A percentile compares a stretch with the other conserved stretches of the same genome.
Evolutionary conservation across 1,140 invertebrate species (phyloP).

Genomic region (Drosophila burlai): DNA sequence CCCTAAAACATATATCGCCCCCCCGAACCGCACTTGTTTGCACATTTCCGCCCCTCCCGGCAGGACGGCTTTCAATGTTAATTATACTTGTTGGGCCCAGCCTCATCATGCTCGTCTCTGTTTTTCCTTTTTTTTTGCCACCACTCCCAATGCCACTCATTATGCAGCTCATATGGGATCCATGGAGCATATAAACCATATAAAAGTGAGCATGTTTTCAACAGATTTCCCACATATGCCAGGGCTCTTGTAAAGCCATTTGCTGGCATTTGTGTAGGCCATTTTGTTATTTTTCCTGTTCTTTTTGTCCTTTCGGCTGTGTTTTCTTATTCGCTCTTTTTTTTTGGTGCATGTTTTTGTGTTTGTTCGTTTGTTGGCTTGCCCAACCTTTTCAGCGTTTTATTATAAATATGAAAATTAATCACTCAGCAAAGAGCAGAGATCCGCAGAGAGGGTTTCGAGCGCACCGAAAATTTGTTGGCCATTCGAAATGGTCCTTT

Average conservation of each 20-base stretch:
- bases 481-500: slow-evolving; percentile 66
- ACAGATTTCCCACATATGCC: slow-evolving; percentile 53
- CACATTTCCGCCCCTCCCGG: slow-evolving; percentile 43
- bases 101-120: slow-evolving; percentile 34
- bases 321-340: background rate
- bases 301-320: slow-evolving; percentile 9
- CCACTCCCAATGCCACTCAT: slow-evolving; percentile 47
- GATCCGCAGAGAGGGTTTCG: background rate
- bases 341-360: background rate
- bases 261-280: slow-evolving; percentile 60
- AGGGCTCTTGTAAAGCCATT: slow-evolving; percentile 49
- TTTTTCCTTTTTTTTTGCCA: background rate
- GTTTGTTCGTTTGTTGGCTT: slow-evolving; percentile 25
- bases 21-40: slow-evolving; percentile 41
- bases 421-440: slow-evolving; percentile 58
- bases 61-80: slow-evolving; percentile 68
- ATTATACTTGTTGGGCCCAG: slow-evolving; percentile 66
- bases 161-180: slow-evolving; percentile 62
- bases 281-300: slow-evolving; percentile 42
- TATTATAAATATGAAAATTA: slow-evolving; percentile 81
- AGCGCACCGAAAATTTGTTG: slow-evolving; percentile 63
- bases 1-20: slow-evolving; percentile 11
- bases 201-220: slow-evolving; percentile 62
- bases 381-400: slow-evolving; percentile 53
- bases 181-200: slow-evolving; percentile 72